phyloP scores from a whole-genome alignment of 2,888 invertebrate species.

The Gisinianus flammeolus region DNA sequence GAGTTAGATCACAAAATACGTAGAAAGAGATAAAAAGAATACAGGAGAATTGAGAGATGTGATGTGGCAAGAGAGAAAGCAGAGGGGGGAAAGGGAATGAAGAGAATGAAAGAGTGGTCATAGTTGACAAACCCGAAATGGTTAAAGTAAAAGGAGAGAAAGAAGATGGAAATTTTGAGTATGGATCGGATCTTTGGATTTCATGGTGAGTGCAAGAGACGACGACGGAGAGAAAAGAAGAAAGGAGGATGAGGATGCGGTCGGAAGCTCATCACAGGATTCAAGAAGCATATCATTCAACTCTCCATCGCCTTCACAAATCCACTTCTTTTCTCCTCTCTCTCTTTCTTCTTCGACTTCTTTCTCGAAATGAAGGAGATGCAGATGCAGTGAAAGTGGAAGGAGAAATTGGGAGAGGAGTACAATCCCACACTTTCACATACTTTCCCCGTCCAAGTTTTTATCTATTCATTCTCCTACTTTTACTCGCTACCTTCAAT shows the following conservation, averaged over 20 bases:
- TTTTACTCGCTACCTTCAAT: not conserved
- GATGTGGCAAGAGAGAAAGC: not conserved
- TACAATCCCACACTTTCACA: no score
- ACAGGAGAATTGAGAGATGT: not conserved
- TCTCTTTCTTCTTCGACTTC: not conserved
- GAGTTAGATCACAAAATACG: no score
- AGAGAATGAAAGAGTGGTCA: not conserved
- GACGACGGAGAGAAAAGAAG: not conserved
- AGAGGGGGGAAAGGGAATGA: not conserved
- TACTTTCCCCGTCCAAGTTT: slow-evolving; percentile 1
- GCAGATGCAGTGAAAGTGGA: not conserved
- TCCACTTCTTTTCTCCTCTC: not conserved
- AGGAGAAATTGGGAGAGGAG: not conserved
- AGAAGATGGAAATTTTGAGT: not conserved
- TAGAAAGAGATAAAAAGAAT: not conserved
- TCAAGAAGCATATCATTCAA: slow-evolving; percentile 18
- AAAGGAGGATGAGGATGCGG: not conserved
- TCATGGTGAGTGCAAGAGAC: not conserved
- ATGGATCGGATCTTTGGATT: not conserved
- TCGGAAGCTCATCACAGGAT: slow-evolving; percentile 14
- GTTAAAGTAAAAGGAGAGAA: not conserved
- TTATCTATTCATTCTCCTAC: slow-evolving; percentile 12
- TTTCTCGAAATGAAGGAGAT: not conserved
- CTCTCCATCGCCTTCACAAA: not conserved
- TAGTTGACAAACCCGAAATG: no score